Evolutionary conservation across 64 coral and sea anemone genomes (phyloP).

Genomic region (Pocillopora verrucosa): DNA sequence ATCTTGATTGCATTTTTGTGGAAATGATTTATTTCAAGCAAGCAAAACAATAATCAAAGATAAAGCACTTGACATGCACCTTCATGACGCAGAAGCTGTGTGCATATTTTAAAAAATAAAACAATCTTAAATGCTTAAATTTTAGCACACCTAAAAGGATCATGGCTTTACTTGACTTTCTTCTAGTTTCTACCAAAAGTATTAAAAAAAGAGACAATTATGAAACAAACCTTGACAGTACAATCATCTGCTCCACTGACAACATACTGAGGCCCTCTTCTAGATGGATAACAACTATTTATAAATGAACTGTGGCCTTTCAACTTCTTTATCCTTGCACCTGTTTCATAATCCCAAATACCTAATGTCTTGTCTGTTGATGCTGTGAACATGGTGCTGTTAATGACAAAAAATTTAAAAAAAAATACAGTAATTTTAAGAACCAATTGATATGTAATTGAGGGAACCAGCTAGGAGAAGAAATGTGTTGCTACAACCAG

Average conservation of each 20-base stretch:
- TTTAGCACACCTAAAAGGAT: too few relatives aligned
- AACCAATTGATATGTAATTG: neutral
- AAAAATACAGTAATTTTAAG: neutral
- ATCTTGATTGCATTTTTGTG: too few relatives aligned
- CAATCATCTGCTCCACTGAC: conserved; percentile 95
- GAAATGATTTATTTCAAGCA: too few relatives aligned
- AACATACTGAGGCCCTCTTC: conserved; percentile 85
- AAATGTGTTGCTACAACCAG: too few relatives aligned
- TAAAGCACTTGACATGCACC: too few relatives aligned
- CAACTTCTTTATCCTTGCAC: conserved; percentile 84
- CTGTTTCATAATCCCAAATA: conserved; percentile 96
- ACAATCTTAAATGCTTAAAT: too few relatives aligned
- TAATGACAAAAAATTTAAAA: neutral
- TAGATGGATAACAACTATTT: conserved; percentile 89
- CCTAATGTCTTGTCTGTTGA: conserved; percentile 96
- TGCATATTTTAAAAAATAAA: too few relatives aligned
- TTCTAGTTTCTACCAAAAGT: too few relatives aligned
- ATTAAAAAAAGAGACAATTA: too few relatives aligned
- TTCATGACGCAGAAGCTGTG: too few relatives aligned
- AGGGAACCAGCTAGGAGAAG: neutral
- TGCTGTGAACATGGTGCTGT: conserved; percentile 89
- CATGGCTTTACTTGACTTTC: too few relatives aligned
- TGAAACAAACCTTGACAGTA: conserved; percentile 66
- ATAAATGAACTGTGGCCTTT: conserved; percentile 96
- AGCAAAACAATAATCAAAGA: too few relatives aligned